phyloP scores from a whole-genome alignment of 2,113 vertebrate genomes.

The Alectura lathami region DNA sequence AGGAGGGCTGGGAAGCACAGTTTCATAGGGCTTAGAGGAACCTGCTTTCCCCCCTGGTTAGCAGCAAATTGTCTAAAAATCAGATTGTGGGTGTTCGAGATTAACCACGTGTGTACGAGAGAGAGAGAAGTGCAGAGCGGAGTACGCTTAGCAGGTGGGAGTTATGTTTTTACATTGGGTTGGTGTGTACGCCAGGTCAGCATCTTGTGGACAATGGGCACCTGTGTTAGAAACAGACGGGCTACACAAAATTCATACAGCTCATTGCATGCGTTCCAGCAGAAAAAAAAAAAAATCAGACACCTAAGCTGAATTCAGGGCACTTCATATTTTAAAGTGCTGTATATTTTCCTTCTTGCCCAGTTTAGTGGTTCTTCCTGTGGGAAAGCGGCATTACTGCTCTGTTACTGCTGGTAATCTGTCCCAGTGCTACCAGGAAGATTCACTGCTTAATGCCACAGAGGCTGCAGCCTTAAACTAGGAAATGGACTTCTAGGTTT shows the following conservation, averaged over 20 bases:
- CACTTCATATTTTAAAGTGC: not conserved
- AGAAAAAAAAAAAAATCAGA: not conserved
- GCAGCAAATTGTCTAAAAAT: not conserved
- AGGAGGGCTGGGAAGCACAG: not conserved
- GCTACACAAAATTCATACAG: not conserved
- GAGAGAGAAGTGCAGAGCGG: not conserved
- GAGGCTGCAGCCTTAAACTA: not conserved
- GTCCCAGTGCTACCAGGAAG: not conserved
- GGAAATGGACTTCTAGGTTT: not conserved
- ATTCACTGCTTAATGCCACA: not conserved
- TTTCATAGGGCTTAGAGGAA: not conserved
- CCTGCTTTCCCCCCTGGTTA: not conserved
- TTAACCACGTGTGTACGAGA: fast-evolving
- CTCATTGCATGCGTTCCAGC: not conserved
- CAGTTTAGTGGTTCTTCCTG: not conserved
- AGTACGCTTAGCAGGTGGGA: fast-evolving
- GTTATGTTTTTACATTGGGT: not conserved
- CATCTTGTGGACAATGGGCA: not conserved
- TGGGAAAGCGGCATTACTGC: not conserved
- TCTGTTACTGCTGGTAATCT: not conserved
- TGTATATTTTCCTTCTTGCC: not conserved
- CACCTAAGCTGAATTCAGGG: not conserved
- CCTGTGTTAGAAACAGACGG: not conserved
- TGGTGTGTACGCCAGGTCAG: not conserved
- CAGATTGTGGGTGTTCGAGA: not conserved